Conservation (phyloP, 2,888 invertebrate species). For the Brenthis daphne region DNA sequence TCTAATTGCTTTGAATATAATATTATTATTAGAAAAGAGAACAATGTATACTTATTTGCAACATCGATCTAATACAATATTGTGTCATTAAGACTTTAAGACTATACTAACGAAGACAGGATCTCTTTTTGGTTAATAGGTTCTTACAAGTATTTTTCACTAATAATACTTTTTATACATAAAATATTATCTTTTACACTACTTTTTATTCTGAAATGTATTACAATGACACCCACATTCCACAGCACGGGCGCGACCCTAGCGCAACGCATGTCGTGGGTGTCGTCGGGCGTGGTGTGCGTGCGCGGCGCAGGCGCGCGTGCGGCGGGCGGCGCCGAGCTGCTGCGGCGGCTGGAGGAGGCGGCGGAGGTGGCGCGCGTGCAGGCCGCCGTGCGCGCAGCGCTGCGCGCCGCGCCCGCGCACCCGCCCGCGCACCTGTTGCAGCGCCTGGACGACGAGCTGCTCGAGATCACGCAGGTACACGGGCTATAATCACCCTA, state of each 20-base stretch:
- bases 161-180: too few relatives aligned
- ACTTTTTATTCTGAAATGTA: not conserved
- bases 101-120: too few relatives aligned
- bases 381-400: slow-evolving; percentile 86
- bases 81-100: too few relatives aligned
- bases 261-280: slow-evolving; percentile 92
- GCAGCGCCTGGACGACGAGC: slow-evolving; percentile 88
- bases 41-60: too few relatives aligned
- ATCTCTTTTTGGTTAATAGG: too few relatives aligned
- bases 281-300: slow-evolving; percentile 97
- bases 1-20: too few relatives aligned
- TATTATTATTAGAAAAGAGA: too few relatives aligned
- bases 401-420: slow-evolving; percentile 79
- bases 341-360: slow-evolving; percentile 94
- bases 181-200: too few relatives aligned
- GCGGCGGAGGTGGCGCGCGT: slow-evolving; percentile 95
- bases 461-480: slow-evolving; percentile 94
- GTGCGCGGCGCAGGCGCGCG: slow-evolving; percentile 92
- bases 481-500: too few relatives aligned
- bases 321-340: slow-evolving; percentile 86
- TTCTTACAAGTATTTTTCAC: too few relatives aligned
- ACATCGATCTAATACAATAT: too few relatives aligned
- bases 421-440: slow-evolving; percentile 85
- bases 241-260: slow-evolving; percentile 87
- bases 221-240: not conserved